A percentile compares a stretch with the other conserved stretches of the same genome.
Conservation (phyloP, 2,113 vertebrate genomes). For the Athene noctua region DNA sequence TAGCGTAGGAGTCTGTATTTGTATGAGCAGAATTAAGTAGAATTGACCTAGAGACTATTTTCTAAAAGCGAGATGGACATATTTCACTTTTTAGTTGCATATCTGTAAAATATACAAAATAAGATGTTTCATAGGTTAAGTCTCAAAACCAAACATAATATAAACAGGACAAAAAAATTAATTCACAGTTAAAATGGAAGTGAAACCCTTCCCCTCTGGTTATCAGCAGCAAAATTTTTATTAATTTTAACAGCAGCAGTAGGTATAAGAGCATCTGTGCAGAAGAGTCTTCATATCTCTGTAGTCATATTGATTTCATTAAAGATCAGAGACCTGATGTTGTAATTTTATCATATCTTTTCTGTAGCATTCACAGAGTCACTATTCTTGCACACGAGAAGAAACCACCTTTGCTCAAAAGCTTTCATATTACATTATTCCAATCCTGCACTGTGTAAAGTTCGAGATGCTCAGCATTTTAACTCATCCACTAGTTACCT, state of each 20-base stretch:
- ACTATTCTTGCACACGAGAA: not conserved
- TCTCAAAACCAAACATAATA: conserved; percentile 20
- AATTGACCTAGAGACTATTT: not conserved
- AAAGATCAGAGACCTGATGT: not conserved
- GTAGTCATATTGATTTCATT: not conserved
- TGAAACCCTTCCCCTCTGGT: not conserved
- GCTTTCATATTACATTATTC: not conserved
- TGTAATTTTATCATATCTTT: not conserved
- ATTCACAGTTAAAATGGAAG: conserved; percentile 49
- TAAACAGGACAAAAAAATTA: conserved; percentile 31
- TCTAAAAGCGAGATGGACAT: not conserved
- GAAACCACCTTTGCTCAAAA: not conserved
- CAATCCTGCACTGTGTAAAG: not conserved
- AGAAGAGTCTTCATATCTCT: not conserved
- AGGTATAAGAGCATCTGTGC: not conserved
- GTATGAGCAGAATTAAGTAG: not conserved
- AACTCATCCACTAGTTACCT: not conserved
- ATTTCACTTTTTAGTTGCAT: not conserved
- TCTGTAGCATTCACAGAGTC: not conserved
- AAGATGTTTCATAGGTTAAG: not conserved
- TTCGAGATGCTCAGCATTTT: not conserved
- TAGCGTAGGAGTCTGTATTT: not conserved
- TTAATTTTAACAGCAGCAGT: conserved; percentile 17
- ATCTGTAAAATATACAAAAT: not conserved
- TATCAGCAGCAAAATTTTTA: not conserved